These are phyloP conservation scores for Diogma glabrata DNA, from an alignment of 2,888 invertebrate species.

Conservation along the genomic window DNA sequence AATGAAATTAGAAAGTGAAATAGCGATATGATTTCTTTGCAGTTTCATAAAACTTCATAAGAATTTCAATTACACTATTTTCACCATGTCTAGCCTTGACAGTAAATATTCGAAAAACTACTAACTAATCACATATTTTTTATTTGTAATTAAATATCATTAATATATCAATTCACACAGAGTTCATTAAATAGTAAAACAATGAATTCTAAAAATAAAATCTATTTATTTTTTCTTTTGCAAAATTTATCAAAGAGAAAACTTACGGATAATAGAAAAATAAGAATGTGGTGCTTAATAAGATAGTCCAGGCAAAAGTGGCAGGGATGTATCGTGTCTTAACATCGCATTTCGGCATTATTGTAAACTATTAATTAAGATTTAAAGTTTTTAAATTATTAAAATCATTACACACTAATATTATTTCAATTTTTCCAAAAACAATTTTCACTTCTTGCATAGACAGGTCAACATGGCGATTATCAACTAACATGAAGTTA, in stretches of 20 bases:
- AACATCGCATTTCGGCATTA: slow-evolving; percentile 93
- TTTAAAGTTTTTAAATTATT: slow-evolving; percentile 4
- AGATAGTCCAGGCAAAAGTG: slow-evolving; percentile 94
- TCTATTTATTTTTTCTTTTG: too few relatives aligned
- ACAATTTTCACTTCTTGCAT: slow-evolving; percentile 9
- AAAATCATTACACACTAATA: slow-evolving; percentile 10
- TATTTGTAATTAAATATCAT: too few relatives aligned
- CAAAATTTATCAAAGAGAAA: not conserved
- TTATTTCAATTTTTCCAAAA: slow-evolving; percentile 1
- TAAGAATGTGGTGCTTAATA: slow-evolving; percentile 83
- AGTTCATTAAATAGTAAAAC: too few relatives aligned
- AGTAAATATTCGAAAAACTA: too few relatives aligned
- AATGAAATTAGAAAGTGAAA: not conserved
- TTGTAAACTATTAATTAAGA: slow-evolving; percentile 8
- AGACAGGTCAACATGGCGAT: slow-evolving; percentile 16
- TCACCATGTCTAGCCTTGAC: too few relatives aligned
- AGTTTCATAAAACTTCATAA: too few relatives aligned
- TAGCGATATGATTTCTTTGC: too few relatives aligned
- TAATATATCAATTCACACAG: too few relatives aligned
- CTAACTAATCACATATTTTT: too few relatives aligned
- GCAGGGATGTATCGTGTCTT: slow-evolving; percentile 96
- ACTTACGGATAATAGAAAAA: slow-evolving; percentile 99
- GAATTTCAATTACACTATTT: too few relatives aligned
- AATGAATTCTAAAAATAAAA: too few relatives aligned
- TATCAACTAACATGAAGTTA: slow-evolving; percentile 5